A percentile compares a stretch with the other conserved stretches of the same genome.
These are phyloP conservation scores for Ylistrum balloti DNA, from an alignment of 1,140 invertebrate genomes.

Conservation along the genomic window DNA sequence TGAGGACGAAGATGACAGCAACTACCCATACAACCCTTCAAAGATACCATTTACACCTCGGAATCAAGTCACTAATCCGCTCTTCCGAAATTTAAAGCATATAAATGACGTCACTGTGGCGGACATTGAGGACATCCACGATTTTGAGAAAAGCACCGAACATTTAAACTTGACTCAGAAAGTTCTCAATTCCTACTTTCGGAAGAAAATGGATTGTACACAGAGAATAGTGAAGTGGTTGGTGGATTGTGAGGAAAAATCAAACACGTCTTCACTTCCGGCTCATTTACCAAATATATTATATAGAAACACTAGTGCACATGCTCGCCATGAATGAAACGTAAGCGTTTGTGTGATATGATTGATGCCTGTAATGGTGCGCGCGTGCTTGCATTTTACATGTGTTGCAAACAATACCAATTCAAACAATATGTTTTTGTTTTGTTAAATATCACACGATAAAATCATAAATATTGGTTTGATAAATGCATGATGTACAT, in stretches of 20 bases:
- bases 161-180: slow-evolving; percentile 50
- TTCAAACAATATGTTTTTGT: no score
- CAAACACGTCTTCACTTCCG: slow-evolving; percentile 44
- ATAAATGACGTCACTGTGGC: slow-evolving; percentile 51
- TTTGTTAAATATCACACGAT: no score
- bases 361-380: no score
- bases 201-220: slow-evolving; percentile 51
- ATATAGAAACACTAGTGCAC: slow-evolving; percentile 37
- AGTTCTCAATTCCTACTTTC: slow-evolving; percentile 49
- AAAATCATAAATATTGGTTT: no score
- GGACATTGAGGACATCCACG: slow-evolving; percentile 22
- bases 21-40: not conserved
- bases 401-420: no score
- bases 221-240: slow-evolving; percentile 52
- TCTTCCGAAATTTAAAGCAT: not conserved
- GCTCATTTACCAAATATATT: slow-evolving; percentile 48
- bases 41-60: not conserved
- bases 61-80: not conserved
- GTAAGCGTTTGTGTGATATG: no score
- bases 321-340: slow-evolving; percentile 31
- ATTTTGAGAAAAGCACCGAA: slow-evolving; percentile 41
- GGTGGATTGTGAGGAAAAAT: slow-evolving; percentile 54
- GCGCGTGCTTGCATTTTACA: no score
- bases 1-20: not conserved
- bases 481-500: no score